Evolutionary conservation across 1,140 invertebrate genomes (phyloP).

Genomic region (Hydropsyche tenuis): DNA sequence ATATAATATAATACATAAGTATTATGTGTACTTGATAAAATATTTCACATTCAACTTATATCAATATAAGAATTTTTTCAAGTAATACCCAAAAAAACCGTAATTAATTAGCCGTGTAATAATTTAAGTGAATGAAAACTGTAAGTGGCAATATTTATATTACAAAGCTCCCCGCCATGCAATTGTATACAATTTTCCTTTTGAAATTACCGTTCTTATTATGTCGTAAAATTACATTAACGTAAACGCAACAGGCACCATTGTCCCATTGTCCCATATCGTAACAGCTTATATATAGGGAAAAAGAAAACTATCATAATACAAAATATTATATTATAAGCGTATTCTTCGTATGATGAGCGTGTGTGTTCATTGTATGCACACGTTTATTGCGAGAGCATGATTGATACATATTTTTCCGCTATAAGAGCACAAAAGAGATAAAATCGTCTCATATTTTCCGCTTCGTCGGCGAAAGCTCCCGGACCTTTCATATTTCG

Average conservation of each 20-base stretch:
- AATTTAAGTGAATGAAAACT: neutral
- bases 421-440: constrained; percentile 38
- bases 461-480: constrained; percentile 20
- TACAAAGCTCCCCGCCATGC: neutral
- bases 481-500: constrained; percentile 23
- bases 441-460: constrained; percentile 43
- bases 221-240: constrained; percentile 11
- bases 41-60: no score
- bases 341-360: neutral
- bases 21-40: no score
- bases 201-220: constrained; percentile 10
- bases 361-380: constrained; percentile 19
- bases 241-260: constrained; percentile 13
- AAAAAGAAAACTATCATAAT: no score
- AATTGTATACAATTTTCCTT: neutral
- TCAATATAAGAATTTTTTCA: no score
- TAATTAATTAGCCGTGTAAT: neutral
- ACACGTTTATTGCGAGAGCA: constrained; percentile 29
- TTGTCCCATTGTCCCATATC: constrained; percentile 15
- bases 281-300: neutral
- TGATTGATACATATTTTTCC: constrained; percentile 42
- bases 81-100: no score
- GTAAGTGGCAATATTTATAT: constrained; percentile 7
- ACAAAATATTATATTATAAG: neutral
- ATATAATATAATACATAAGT: no score